phyloP scores from a whole-genome alignment of 1,140 invertebrate species.

The Trachymyrmex septentrionalis region DNA sequence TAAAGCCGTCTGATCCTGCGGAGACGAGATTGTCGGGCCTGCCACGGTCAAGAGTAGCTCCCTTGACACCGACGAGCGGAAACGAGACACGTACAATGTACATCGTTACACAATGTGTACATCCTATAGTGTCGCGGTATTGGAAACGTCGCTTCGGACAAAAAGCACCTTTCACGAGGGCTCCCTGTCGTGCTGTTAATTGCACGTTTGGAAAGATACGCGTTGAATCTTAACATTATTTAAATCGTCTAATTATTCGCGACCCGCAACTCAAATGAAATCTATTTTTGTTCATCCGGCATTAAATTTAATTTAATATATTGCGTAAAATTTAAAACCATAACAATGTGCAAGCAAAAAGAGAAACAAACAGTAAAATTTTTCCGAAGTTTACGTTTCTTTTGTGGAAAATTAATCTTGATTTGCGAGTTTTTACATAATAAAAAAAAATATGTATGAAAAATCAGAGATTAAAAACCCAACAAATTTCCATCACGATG shows the following conservation, averaged over 20 bases:
- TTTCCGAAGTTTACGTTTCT: neutral
- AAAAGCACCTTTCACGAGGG: constrained; percentile 47
- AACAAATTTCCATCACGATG: neutral
- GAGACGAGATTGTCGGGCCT: constrained; percentile 73
- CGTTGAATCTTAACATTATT: constrained; percentile 28
- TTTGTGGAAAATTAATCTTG: neutral
- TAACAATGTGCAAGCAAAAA: neutral
- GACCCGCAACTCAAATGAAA: neutral
- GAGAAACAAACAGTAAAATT: neutral
- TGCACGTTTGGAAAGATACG: constrained; percentile 43
- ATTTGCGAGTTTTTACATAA: neutral
- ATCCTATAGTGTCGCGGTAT: constrained; percentile 50
- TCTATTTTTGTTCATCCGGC: neutral
- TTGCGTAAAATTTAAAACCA: neutral
- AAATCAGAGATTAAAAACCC: neutral
- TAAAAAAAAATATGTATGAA: neutral
- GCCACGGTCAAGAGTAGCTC: constrained; percentile 59
- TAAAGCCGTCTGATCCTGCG: constrained; percentile 65
- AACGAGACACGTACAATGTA: constrained; percentile 61
- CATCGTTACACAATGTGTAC: constrained; percentile 36
- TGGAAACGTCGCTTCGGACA: constrained; percentile 58
- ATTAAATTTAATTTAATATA: neutral
- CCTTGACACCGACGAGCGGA: constrained; percentile 44
- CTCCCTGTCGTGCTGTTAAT: constrained; percentile 40
- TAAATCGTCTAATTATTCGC: constrained; percentile 14